A percentile compares a stretch with the other conserved stretches of the same genome.
Evolutionary conservation across 1,140 invertebrate species (phyloP).

Genomic region (Macrobrachium nipponense): DNA sequence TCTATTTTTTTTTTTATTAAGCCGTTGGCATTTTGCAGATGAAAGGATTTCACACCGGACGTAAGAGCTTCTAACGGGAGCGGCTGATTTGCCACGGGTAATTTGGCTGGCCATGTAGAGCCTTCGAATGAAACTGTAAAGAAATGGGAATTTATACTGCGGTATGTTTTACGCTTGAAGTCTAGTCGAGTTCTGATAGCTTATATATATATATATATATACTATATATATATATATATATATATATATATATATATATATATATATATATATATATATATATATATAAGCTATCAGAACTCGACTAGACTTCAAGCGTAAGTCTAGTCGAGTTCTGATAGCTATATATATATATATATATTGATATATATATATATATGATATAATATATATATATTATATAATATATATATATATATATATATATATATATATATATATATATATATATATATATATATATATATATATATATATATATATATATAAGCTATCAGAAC

Average conservation of each 20-base stretch:
- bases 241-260: conserved; percentile 8
- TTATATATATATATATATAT: conserved; percentile 7
- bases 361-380: conserved; percentile 3
- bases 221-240: conserved; percentile 28
- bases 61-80: too few relatives aligned
- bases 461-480: conserved; percentile 18
- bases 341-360: neutral
- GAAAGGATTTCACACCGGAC: too few relatives aligned
- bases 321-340: neutral
- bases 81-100: too few relatives aligned
- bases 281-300: neutral
- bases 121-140: too few relatives aligned
- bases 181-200: too few relatives aligned
- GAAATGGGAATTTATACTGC: too few relatives aligned
- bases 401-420: conserved; percentile 1
- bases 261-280: conserved; percentile 31
- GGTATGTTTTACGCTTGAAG: too few relatives aligned
- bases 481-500: neutral
- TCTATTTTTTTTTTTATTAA: too few relatives aligned
- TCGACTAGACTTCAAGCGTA: too few relatives aligned
- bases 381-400: neutral
- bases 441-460: conserved; percentile 27
- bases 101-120: too few relatives aligned
- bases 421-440: conserved; percentile 19
- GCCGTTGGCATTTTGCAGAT: too few relatives aligned